These are phyloP conservation scores for Semicossyphus pulcher DNA, from an alignment of 2,113 vertebrate species.

Conservation along the genomic window DNA sequence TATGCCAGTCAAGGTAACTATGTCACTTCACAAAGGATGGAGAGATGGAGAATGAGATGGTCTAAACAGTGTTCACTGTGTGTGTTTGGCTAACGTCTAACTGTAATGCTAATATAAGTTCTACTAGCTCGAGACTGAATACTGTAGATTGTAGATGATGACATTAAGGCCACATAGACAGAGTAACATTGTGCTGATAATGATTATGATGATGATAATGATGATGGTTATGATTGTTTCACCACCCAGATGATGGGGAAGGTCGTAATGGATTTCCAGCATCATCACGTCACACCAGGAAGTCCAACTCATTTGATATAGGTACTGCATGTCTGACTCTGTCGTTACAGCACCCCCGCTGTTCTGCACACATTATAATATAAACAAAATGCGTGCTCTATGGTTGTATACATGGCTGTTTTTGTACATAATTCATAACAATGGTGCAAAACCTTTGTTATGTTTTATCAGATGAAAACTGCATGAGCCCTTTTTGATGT, in stretches of 20 bases:
- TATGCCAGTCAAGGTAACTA: slow-evolving; percentile 41
- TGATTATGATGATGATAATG: slow-evolving; percentile 29
- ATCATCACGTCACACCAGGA: slow-evolving; percentile 78
- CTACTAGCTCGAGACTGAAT: too few species aligned
- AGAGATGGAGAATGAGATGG: neutral
- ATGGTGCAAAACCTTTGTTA: slow-evolving; percentile 22
- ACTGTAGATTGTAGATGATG: neutral
- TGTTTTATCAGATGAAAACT: slow-evolving; percentile 47
- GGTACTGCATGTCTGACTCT: slow-evolving; percentile 61
- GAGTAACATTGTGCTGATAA: slow-evolving; percentile 1
- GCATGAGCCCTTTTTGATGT: neutral
- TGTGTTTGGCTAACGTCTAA: too few species aligned
- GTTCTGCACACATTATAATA: neutral
- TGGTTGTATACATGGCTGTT: neutral
- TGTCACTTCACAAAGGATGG: neutral
- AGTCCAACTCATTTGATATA: slow-evolving; percentile 83
- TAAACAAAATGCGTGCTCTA: slow-evolving; percentile 16
- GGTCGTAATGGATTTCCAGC: slow-evolving; percentile 64
- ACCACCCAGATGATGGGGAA: slow-evolving; percentile 70
- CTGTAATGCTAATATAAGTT: too few species aligned
- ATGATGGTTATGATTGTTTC: slow-evolving; percentile 19
- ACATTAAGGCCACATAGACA: neutral
- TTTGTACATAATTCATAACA: slow-evolving; percentile 49
- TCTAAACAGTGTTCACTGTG: neutral
- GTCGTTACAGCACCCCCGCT: slow-evolving; percentile 3